phyloP scores from a whole-genome alignment of 2,797 vertebrate species.

The Muscicapa striata region DNA sequence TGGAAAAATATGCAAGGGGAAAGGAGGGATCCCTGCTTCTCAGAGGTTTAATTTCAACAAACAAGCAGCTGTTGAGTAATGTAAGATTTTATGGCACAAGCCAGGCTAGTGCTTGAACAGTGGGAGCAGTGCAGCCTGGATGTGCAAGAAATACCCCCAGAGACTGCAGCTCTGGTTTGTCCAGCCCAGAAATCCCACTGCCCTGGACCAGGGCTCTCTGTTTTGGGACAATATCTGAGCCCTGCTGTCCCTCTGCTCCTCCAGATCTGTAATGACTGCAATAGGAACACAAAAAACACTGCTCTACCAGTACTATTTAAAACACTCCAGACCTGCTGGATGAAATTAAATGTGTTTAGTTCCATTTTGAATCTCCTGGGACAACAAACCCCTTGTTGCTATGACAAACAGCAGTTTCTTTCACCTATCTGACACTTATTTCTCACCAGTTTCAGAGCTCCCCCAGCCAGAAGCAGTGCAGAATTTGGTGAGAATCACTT shows the following conservation, averaged over 20 bases:
- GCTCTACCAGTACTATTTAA: neutral
- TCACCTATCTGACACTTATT: neutral
- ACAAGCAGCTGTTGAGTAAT: neutral
- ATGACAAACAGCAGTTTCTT: neutral
- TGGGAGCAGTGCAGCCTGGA: neutral
- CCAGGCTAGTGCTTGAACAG: neutral
- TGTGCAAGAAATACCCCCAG: neutral
- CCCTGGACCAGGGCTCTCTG: neutral
- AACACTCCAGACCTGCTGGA: neutral
- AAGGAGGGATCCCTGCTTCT: neutral
- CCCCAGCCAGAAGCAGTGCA: neutral
- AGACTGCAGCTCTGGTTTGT: neutral
- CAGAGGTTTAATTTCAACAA: neutral
- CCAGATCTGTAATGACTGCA: neutral
- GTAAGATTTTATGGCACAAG: neutral
- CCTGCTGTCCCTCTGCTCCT: neutral
- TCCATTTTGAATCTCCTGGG: neutral
- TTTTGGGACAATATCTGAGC: neutral
- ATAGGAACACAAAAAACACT: fast-evolving
- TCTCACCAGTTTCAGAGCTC: neutral
- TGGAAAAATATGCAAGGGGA: neutral
- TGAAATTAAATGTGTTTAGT: neutral
- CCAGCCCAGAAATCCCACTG: neutral
- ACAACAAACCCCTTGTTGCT: neutral
- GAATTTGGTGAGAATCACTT: neutral